A percentile compares a stretch with the other conserved stretches of the same genome.
These are phyloP conservation scores for Lathamus discolor DNA, from an alignment of 2,113 vertebrate genomes.

Conservation along the genomic window DNA sequence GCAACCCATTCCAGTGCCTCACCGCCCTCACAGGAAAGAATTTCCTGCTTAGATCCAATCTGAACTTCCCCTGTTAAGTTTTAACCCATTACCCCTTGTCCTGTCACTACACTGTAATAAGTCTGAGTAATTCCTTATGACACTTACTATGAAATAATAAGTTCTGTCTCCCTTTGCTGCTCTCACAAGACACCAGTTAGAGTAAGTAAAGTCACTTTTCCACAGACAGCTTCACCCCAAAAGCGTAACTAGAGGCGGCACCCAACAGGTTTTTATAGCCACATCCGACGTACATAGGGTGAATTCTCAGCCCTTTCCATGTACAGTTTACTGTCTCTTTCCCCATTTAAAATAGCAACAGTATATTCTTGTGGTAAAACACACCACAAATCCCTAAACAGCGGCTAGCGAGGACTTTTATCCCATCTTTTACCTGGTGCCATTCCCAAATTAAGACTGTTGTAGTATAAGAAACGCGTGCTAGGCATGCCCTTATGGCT, in stretches of 20 bases:
- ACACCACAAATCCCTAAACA: not conserved
- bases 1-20: no score
- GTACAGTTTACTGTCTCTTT: not conserved
- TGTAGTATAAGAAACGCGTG: not conserved
- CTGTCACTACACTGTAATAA: not conserved
- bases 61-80: no score
- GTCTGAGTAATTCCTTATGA: not conserved
- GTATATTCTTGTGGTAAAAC: not conserved
- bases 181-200: not conserved
- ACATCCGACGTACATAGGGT: not conserved
- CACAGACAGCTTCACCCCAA: not conserved
- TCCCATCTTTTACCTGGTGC: not conserved
- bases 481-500: accelerated
- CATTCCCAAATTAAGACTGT: not conserved
- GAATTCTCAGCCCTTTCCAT: not conserved
- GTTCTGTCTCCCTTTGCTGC: not conserved
- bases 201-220: not conserved
- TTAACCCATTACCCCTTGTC: no score
- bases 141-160: not conserved
- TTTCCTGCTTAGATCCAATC: no score
- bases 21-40: no score
- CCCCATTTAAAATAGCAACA: not conserved
- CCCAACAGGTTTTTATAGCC: not conserved
- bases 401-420: not conserved
- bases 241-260: not conserved